Base-by-base conservation (phyloP, 2,888 invertebrate genomes). In the Lycaena phlaeas region DNA sequence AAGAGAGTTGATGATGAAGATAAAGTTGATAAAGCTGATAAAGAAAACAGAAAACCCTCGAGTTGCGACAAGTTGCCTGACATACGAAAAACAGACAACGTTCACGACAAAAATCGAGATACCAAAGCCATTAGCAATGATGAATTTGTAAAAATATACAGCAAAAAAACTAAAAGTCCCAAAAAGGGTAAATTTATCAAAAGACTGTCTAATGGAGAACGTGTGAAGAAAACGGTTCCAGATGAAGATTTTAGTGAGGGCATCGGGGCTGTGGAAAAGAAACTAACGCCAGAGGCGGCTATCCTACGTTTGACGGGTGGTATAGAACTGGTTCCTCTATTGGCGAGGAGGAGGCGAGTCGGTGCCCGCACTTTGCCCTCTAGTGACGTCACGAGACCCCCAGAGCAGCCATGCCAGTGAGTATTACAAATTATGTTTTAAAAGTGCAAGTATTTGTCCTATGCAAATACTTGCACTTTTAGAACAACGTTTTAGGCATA, bases 301-400 rank as follows among this genome's bases (percentile, higher is more conserved):
- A 75, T 85, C 39, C 50, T 82, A 12, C 64, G 71, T 45, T 59
- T 86, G 46, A 89, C 88, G 1, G 90, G 90, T 12, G 93, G 92
- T 14, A 87, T 92, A 37, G 93, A 93, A 70, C 77, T 94, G 58
- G 93, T 93, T 41, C 91, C 93, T 2, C 73, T 94, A 37, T 69
- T 94, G 49, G 91, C 92, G 14, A 87, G 90, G 48, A 86, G 90
- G 52, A 81, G 91, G 44, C 68, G 77, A 3, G 67, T 78, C 3
- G 84, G 82, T n/a, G 77, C 84, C 2, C 69, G 84, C 36, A 84
- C 84, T 17, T 54, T 84, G 42, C 84, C 63, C 0, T 84, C 84
- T 12, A 84, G 82, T 53, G 84, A 84, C 50, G 77, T 84, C 48
- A 84, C 84, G 1, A 64, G 82, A 46, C 71, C 71, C 17, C 77